Percentiles rank a stretch among this genome's conserved stretches.
Conservation (phyloP, 2,888 invertebrate species). For the Lasioglossum pauxillum region DNA sequence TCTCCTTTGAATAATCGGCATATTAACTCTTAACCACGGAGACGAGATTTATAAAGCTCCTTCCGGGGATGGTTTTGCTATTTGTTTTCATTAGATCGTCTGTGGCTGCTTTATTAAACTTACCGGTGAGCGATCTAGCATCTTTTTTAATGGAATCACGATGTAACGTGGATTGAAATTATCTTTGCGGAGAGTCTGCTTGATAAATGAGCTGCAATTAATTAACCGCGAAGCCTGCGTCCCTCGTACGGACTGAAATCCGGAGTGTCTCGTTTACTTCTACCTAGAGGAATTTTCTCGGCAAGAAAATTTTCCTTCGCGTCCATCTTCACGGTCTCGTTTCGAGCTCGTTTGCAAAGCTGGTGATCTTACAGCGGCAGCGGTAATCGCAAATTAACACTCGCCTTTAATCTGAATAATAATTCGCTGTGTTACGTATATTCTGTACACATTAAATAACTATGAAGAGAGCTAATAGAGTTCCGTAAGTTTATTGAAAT, state of each 20-base stretch:
- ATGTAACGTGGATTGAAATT: not conserved
- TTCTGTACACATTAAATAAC: too few relatives aligned
- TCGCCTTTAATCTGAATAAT: not conserved
- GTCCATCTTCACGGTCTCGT: too few relatives aligned
- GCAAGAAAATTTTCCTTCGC: too few relatives aligned
- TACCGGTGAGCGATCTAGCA: not conserved
- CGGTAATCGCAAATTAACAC: not conserved
- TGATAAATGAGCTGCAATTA: not conserved
- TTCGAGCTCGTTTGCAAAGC: not conserved
- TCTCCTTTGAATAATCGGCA: slow-evolving; percentile 4
- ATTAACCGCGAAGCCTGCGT: not conserved
- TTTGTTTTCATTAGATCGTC: not conserved
- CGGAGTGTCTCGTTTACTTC: not conserved
- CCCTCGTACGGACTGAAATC: not conserved
- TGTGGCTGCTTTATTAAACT: not conserved
- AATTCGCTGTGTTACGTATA: too few relatives aligned
- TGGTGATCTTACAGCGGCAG: not conserved
- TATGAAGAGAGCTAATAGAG: too few relatives aligned
- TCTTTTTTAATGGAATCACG: not conserved
- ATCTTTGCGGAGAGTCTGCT: not conserved
- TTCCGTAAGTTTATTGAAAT: too few relatives aligned
- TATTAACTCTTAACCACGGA: not conserved
- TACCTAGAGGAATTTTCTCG: not conserved
- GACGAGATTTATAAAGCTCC: not conserved
- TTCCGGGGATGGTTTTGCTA: not conserved